Evolutionary conservation across 2,797 vertebrate genomes (phyloP).

Genomic region (Delichon dasypus): DNA sequence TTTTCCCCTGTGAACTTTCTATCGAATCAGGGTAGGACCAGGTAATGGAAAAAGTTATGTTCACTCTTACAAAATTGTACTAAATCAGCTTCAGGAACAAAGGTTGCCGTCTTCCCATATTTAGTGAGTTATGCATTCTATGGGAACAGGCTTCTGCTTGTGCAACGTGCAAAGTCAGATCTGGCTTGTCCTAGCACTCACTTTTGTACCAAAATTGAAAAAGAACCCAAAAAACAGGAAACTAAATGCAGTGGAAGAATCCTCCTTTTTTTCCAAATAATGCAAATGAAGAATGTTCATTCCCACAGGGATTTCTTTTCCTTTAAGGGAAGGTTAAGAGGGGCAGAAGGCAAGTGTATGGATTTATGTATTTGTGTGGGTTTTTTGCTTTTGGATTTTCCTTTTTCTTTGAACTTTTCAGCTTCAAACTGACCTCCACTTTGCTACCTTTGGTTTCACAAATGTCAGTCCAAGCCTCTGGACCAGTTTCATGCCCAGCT

Average conservation of each 20-base stretch:
- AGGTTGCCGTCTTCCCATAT: not conserved
- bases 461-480: constrained; percentile 93
- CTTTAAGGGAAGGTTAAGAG: not conserved
- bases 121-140: not conserved
- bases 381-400: not conserved
- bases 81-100: constrained; percentile 15
- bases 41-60: constrained; percentile 52
- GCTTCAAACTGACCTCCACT: constrained; percentile 87
- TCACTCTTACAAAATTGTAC: constrained; percentile 15
- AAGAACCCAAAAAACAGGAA: not conserved
- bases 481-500: constrained; percentile 89
- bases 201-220: not conserved
- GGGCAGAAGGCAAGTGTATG: not conserved
- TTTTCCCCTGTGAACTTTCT: constrained; percentile 57
- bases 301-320: not conserved
- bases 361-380: not conserved
- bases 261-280: not conserved
- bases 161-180: not conserved
- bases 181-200: not conserved
- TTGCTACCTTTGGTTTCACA: constrained; percentile 90
- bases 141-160: constrained; percentile 40
- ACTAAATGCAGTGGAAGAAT: not conserved
- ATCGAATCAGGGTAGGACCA: not conserved
- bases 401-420: not conserved
- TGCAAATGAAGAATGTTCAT: not conserved